These are phyloP conservation scores for Bombyx huttoni DNA, from an alignment of 2,888 invertebrate species.

Conservation along the genomic window DNA sequence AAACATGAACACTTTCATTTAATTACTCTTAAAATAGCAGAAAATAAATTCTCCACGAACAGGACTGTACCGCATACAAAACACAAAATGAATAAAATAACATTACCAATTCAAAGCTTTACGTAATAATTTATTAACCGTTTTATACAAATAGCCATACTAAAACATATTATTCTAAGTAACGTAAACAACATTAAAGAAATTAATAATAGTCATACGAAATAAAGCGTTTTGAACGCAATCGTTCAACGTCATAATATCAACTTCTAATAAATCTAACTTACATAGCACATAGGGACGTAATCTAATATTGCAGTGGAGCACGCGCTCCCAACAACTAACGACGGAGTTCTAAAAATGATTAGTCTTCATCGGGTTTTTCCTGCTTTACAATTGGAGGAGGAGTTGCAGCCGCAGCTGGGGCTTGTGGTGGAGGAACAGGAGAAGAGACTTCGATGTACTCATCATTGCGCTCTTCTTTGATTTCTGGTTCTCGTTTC, in stretches of 20 bases:
- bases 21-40: too few species aligned
- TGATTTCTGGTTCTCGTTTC: conserved; percentile 54
- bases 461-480: conserved; percentile 60
- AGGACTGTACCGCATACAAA: too few species aligned
- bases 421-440: conserved; percentile 29
- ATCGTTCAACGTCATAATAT: conserved; percentile 41
- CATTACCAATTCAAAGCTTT: conserved; percentile 33
- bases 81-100: background rate
- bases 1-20: conserved; percentile 1
- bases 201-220: conserved; percentile 25
- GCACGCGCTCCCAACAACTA: conserved; percentile 10
- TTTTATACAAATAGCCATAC: conserved; percentile 61
- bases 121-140: conserved; percentile 66
- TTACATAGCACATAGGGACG: conserved; percentile 52
- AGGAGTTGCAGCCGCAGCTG: conserved; percentile 21
- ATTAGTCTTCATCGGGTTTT: conserved; percentile 51
- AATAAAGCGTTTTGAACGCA: conserved; percentile 65
- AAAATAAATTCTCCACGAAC: too few species aligned
- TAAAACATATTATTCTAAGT: conserved; percentile 57
- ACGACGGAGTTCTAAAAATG: background rate
- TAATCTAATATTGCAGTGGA: conserved; percentile 69
- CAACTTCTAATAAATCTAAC: conserved; percentile 41
- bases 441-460: conserved; percentile 66
- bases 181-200: conserved; percentile 44
- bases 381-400: conserved; percentile 50